Evolutionary conservation across 2,888 invertebrate genomes (phyloP), one percentile per base, ranked within the genome.

Genomic region (Tetanocera ferruginea): DNA sequence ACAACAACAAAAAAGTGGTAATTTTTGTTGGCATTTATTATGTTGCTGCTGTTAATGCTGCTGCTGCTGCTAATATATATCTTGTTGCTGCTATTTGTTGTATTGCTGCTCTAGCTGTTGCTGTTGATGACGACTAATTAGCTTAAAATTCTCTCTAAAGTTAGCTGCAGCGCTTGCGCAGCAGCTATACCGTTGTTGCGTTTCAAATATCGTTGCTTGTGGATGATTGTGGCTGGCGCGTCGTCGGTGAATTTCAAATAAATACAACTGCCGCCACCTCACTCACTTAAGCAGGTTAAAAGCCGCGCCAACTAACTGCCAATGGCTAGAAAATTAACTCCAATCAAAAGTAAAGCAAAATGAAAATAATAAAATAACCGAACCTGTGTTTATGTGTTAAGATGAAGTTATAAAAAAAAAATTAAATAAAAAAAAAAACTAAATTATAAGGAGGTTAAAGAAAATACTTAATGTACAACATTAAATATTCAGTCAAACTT

Each of bases 61-160:
- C 51, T 67, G 55, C 43, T 74, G 49, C 49, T 60, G 62, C 55
- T 72, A 34, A 51, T 69, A 17, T 23, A 52, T 76, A n/a, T 69
- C 66, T 51, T 74, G 62, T 37, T 76, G 62, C 37, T 51, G n/a
- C 75, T 81, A 66, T 79, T 78, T 80, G 80, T 82, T 11, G 1
- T 70, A 37, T 57, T 60, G 8, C 31, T 75, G 19, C 55, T 51
- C 67, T 19, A 37, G 43, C 17, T 67, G 55, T 49, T 37, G 57
- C 60, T 73, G 70, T 66, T 79, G 77, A 79, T 79, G 79, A 75
- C 77, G 77, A 79, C 79, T 79, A 79, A 79, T 79, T 79, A 79
- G 79, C 77, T 79, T 77, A 71, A 77, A 79, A 67, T 79, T 76
- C 71, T 79, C 57, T 77, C 71, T 37, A 55, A 37, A 37, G 28